A percentile compares a stretch with the other conserved stretches of the same genome.
phyloP scores from a whole-genome alignment of 1,140 invertebrate species.

The Eriosoma lanigerum region DNA sequence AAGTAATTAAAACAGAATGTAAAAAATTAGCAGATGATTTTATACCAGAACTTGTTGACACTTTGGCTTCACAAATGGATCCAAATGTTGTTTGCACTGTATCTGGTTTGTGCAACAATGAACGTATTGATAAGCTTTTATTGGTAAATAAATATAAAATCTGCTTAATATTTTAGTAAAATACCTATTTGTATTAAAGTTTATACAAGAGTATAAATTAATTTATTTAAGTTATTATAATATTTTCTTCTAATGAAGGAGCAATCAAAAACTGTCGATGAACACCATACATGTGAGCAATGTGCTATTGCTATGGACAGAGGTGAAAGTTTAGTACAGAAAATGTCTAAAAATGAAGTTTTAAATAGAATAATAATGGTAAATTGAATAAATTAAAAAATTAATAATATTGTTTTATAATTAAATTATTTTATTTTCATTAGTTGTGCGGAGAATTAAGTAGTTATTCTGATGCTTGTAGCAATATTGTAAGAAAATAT shows the following conservation, averaged over 20 bases:
- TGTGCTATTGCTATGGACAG: slow-evolving; percentile 63
- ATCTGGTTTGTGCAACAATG: slow-evolving; percentile 84
- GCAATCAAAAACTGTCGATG: slow-evolving; percentile 53
- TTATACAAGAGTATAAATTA: too few species aligned
- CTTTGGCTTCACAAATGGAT: slow-evolving; percentile 63
- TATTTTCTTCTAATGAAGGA: too few species aligned
- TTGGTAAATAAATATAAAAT: slow-evolving; percentile 54
- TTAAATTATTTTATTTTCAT: background rate
- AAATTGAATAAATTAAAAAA: background rate
- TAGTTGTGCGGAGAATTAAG: slow-evolving; percentile 69
- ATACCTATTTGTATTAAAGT: background rate
- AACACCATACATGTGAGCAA: slow-evolving; percentile 60
- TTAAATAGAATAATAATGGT: slow-evolving; percentile 53
- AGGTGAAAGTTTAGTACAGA: slow-evolving; percentile 63
- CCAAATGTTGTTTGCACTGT: slow-evolving; percentile 75
- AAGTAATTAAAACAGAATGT: slow-evolving; percentile 76
- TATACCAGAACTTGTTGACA: slow-evolving; percentile 83
- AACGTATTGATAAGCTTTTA: slow-evolving; percentile 69
- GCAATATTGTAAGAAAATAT: slow-evolving; percentile 70
- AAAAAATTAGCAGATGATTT: slow-evolving; percentile 80
- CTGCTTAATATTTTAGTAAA: slow-evolving; percentile 25
- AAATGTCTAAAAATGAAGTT: slow-evolving; percentile 60
- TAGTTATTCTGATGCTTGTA: slow-evolving; percentile 76
- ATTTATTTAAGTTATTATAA: too few species aligned
- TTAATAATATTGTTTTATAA: background rate